Percentiles rank a stretch among this genome's conserved stretches.
Evolutionary conservation across 2,888 invertebrate genomes (phyloP).

Genomic region (Terebella lapidaria): DNA sequence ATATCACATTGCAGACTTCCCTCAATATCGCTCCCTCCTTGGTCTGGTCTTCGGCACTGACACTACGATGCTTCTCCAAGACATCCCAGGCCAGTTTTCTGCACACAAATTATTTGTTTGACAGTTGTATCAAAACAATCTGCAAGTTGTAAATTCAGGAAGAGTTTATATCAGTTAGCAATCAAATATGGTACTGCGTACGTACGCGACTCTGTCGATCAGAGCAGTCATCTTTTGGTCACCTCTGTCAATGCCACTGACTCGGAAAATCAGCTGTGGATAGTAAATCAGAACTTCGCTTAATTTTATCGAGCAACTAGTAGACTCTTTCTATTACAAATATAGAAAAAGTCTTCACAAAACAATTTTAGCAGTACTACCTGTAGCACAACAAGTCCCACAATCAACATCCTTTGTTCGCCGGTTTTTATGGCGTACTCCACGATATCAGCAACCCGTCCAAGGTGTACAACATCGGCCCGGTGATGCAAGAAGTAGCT

Average conservation of each 20-base stretch:
- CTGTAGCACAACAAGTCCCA: conserved; percentile 46
- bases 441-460: conserved; percentile 43
- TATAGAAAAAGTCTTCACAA: too few relatives aligned
- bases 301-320: too few relatives aligned
- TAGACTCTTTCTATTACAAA: too few relatives aligned
- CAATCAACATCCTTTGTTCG: conserved; percentile 39
- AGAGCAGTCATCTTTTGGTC: neutral
- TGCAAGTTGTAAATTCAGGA: neutral
- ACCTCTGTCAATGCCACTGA: neutral
- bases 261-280: neutral
- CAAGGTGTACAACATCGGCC: conserved; percentile 38
- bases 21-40: conserved; percentile 25
- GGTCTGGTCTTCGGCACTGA: neutral
- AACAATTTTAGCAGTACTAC: too few relatives aligned
- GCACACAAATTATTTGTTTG: too few relatives aligned
- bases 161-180: too few relatives aligned
- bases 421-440: conserved; percentile 35
- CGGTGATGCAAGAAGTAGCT: conserved; percentile 34
- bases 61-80: conserved; percentile 6
- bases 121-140: neutral
- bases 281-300: too few relatives aligned
- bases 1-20: conserved; percentile 42
- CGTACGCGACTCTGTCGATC: neutral
- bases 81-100: conserved; percentile 16
- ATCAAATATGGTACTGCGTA: neutral